Evolutionary conservation across 2,113 vertebrate species (phyloP).

Genomic region (Solea solea): DNA sequence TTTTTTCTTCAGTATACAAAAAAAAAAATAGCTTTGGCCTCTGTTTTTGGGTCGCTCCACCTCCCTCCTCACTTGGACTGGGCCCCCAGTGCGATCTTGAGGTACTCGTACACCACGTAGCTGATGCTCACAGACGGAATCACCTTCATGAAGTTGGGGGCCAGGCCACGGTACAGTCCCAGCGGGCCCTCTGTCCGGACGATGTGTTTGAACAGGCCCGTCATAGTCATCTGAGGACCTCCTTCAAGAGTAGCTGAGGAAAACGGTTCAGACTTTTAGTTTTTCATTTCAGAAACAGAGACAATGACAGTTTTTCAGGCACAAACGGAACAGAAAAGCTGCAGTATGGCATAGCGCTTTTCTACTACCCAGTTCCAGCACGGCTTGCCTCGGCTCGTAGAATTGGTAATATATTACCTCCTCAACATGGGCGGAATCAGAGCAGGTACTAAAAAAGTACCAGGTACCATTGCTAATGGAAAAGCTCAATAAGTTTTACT

Average conservation of each 20-base stretch:
- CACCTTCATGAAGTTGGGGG: constrained; percentile 99
- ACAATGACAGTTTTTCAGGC: no score
- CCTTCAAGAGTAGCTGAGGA: constrained; percentile 87
- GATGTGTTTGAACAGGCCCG: constrained; percentile 91
- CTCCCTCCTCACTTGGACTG: constrained; percentile 86
- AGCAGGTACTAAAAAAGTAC: no score
- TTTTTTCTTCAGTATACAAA: constrained; percentile 1
- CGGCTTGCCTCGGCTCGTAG: no score
- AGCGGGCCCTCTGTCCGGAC: constrained; percentile 89
- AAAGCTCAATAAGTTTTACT: no score
- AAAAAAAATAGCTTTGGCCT: background rate
- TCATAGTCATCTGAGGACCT: constrained; percentile 90
- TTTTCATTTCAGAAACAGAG: background rate
- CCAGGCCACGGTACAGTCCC: constrained; percentile 94
- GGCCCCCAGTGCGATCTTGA: constrained; percentile 91
- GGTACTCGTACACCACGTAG: constrained; percentile 96
- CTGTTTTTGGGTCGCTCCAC: background rate
- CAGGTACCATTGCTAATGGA: no score
- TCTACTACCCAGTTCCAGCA: no score
- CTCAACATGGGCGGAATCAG: no score
- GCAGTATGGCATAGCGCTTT: no score
- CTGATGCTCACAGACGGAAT: constrained; percentile 98
- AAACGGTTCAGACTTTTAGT: background rate
- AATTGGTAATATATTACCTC: no score
- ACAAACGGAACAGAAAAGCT: no score